These are phyloP conservation scores for Abscondita cerata DNA, from an alignment of 2,888 invertebrate species.

Conservation along the genomic window DNA sequence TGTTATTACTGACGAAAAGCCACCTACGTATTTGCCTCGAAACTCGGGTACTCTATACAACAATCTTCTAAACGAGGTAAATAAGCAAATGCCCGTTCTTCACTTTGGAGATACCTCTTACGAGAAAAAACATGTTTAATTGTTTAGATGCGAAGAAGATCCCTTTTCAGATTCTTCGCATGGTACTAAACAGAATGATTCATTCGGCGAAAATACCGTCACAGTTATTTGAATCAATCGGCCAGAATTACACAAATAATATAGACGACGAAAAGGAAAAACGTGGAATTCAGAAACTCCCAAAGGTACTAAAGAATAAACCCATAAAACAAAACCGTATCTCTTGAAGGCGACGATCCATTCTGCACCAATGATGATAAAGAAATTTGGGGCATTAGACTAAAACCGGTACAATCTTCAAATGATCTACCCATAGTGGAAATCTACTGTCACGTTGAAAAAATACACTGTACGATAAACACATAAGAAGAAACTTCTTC, in stretches of 20 bases:
- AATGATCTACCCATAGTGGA: constrained; percentile 56
- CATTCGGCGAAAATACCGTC: constrained; percentile 25
- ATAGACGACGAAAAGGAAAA: constrained; percentile 43
- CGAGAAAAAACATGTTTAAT: constrained; percentile 58
- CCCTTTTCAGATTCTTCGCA: neutral
- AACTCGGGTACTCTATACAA: constrained; percentile 60
- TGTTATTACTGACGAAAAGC: constrained; percentile 89
- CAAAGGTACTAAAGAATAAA: constrained; percentile 78
- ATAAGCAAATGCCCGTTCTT: constrained; percentile 64
- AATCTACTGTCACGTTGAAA: constrained; percentile 58
- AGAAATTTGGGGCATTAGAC: constrained; percentile 62
- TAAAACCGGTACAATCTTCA: constrained; percentile 56
- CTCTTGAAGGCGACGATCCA: constrained; percentile 71
- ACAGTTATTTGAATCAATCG: constrained; percentile 40
- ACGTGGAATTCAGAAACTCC: constrained; percentile 59
- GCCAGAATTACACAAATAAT: constrained; percentile 26
- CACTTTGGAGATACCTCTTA: constrained; percentile 69
- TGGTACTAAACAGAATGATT: constrained; percentile 7
- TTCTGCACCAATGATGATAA: constrained; percentile 51
- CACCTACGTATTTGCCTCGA: constrained; percentile 81
- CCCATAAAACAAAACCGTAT: constrained; percentile 76
- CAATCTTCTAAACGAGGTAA: constrained; percentile 50
- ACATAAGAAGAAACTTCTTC: neutral
- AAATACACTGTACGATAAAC: constrained; percentile 49
- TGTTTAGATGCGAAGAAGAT: constrained; percentile 22